Evolutionary conservation across 2,888 invertebrate genomes (phyloP).

Genomic region (Synergus umbraculus): DNA sequence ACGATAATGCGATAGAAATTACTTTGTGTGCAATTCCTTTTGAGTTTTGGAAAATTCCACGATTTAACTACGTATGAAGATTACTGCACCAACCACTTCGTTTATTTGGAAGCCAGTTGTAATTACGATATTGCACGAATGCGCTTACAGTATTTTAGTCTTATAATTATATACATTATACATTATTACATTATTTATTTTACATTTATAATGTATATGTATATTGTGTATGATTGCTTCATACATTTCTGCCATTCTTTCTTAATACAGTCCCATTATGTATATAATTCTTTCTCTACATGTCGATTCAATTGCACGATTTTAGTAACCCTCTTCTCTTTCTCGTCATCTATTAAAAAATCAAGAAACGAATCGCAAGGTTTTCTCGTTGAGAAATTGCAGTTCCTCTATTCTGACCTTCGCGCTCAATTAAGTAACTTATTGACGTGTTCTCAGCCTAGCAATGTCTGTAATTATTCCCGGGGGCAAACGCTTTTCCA

Average conservation of each 20-base stretch:
- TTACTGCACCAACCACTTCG: not conserved
- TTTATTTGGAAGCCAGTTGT: slow-evolving; percentile 23
- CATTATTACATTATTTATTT: not conserved
- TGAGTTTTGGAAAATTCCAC: slow-evolving; percentile 1
- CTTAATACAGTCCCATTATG: slow-evolving; percentile 19
- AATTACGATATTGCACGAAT: slow-evolving; percentile 26
- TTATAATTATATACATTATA: slow-evolving; percentile 28
- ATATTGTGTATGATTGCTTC: not conserved
- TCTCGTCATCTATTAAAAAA: slow-evolving; percentile 7
- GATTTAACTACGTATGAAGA: not conserved
- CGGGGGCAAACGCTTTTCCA: not conserved
- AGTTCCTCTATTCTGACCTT: slow-evolving; percentile 32
- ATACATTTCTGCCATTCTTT: slow-evolving; percentile 32
- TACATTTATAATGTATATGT: slow-evolving; percentile 13
- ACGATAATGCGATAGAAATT: not conserved
- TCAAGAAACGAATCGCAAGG: slow-evolving; percentile 4
- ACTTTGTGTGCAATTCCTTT: not conserved
- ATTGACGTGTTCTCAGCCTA: slow-evolving; percentile 10
- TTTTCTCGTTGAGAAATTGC: slow-evolving; percentile 22
- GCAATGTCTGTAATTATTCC: slow-evolving; percentile 16
- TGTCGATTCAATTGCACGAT: slow-evolving; percentile 7
- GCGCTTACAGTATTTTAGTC: slow-evolving; percentile 24
- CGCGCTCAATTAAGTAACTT: slow-evolving; percentile 27
- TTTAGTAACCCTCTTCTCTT: not conserved
- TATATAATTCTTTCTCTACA: slow-evolving; percentile 26